Base-by-base conservation (phyloP, 2,113 vertebrate species). In the Daphoenositta chrysoptera region DNA sequence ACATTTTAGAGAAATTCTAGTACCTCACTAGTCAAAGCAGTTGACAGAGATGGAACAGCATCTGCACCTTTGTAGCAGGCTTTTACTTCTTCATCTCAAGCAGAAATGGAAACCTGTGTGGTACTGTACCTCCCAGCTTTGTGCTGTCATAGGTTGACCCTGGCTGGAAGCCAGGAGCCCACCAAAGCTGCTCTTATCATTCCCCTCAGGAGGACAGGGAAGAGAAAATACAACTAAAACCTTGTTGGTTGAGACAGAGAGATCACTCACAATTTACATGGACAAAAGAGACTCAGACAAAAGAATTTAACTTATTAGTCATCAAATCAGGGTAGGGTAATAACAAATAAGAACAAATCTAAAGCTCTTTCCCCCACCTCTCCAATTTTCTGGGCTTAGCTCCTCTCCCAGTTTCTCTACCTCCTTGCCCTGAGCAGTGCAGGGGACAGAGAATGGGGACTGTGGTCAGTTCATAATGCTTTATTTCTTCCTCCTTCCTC, bases 101-200 rank as follows among this genome's bases (percentile, higher is more conserved):
- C 13, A 75, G 47, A 48, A 71, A 33, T 33, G 39, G 28, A 51
- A 79, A 21, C 3, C 14, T 53, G 21, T 53, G 56, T 65, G 23
- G 4, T 57, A 19, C 13, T 42, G 13, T 9, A 30, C 14, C 10
- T 75, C 15, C 33, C 37, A 61, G 31, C 21, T 78, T 16, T 51
- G 14, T 77, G 39, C 68, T 76, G 27, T 23, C 13, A 4, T 13
- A 27, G 14, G 20, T 22, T 65, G 56, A 47, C 16, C 15, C 20
- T 60, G 70, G 11, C 48, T 78, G 22, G 26, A 37, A 10, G 4
- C 21, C 13, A 18, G 20, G 26, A 75, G 50, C 28, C 9, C 54
- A 21, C 20, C 33, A n/a, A 26, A 47, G 22, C 14, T 0, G 0
- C 24, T 64, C 37, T 68, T 44, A 7, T 12, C n/a, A 22, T 53